These are phyloP conservation scores for Macrophya annulata DNA, from an alignment of 2,888 invertebrate genomes.

Conservation along the genomic window DNA sequence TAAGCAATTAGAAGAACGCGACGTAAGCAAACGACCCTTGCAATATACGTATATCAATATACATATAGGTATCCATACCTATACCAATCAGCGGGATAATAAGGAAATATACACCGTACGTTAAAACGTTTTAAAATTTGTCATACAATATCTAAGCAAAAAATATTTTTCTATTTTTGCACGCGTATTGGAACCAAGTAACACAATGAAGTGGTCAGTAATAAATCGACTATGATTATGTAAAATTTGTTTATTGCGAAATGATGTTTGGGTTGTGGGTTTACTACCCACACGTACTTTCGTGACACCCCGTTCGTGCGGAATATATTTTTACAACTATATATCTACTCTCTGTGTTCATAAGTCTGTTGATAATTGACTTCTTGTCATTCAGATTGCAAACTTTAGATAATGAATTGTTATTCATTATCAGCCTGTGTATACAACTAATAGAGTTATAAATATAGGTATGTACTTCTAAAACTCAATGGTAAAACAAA, in stretches of 20 bases:
- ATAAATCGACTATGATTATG: not conserved
- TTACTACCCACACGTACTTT: not conserved
- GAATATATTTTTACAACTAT: slow-evolving; percentile 9
- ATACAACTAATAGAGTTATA: slow-evolving; percentile 28
- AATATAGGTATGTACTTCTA: slow-evolving; percentile 1
- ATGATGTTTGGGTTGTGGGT: not conserved
- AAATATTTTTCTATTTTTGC: not conserved
- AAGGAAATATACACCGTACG: slow-evolving; percentile 1
- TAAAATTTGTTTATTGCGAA: not conserved
- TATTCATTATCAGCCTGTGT: slow-evolving; percentile 24
- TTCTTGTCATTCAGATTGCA: slow-evolving; percentile 45
- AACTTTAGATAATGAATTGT: slow-evolving; percentile 41
- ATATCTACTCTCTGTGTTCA: slow-evolving; percentile 12
- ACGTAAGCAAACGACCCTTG: slow-evolving; percentile 32
- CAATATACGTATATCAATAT: not conserved
- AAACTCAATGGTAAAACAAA: not conserved
- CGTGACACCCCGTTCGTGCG: not conserved
- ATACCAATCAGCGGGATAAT: slow-evolving; percentile 9
- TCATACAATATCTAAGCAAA: not conserved
- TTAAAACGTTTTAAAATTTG: not conserved
- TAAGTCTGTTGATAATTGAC: slow-evolving; percentile 45
- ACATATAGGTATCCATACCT: not conserved
- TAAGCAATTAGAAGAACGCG: slow-evolving; percentile 47
- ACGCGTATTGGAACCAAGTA: not conserved
- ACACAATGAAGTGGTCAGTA: not conserved